phyloP scores from a whole-genome alignment of 2,888 invertebrate species.

The Tridacna crocea region DNA sequence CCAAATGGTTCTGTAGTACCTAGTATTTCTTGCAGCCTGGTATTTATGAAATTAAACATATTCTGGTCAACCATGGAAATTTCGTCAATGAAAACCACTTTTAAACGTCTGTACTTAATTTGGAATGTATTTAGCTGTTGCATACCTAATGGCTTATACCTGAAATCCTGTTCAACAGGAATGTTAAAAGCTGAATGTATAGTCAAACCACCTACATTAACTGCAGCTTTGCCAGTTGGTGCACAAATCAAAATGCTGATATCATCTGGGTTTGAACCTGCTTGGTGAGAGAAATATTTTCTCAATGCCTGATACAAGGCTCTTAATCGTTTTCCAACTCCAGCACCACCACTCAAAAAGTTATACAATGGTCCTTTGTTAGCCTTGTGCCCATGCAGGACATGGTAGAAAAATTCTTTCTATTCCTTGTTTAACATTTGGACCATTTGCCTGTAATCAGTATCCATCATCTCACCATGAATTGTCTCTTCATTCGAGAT shows the following conservation, averaged over 20 bases:
- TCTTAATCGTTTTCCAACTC: conserved; percentile 54
- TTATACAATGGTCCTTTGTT: conserved; percentile 38
- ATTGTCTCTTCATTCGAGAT: neutral
- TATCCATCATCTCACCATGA: conserved; percentile 31
- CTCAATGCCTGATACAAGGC: conserved; percentile 39
- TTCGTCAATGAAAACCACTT: conserved; percentile 57
- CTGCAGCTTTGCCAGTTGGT: conserved; percentile 52
- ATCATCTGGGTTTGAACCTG: conserved; percentile 31
- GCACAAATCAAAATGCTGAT: conserved; percentile 42
- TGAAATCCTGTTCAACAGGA: conserved; percentile 40
- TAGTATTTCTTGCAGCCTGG: conserved; percentile 52
- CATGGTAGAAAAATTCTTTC: conserved; percentile 48
- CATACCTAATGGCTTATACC: conserved; percentile 49
- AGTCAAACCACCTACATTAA: conserved; percentile 43
- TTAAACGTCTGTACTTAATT: conserved; percentile 27
- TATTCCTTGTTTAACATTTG: conserved; percentile 47
- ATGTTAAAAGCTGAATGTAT: conserved; percentile 46
- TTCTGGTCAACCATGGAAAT: conserved; percentile 60
- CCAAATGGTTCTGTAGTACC: conserved; percentile 58
- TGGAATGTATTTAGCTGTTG: conserved; percentile 31
- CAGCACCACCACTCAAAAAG: conserved; percentile 60
- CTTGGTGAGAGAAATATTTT: conserved; percentile 4
- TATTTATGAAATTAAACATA: conserved; percentile 59
- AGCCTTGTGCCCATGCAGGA: conserved; percentile 44
- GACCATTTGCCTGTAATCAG: conserved; percentile 40